Evolutionary conservation across 2,888 invertebrate species (phyloP), one percentile per base, ranked within the genome.

Genomic region (Scaptomyza cyrtandrae): DNA sequence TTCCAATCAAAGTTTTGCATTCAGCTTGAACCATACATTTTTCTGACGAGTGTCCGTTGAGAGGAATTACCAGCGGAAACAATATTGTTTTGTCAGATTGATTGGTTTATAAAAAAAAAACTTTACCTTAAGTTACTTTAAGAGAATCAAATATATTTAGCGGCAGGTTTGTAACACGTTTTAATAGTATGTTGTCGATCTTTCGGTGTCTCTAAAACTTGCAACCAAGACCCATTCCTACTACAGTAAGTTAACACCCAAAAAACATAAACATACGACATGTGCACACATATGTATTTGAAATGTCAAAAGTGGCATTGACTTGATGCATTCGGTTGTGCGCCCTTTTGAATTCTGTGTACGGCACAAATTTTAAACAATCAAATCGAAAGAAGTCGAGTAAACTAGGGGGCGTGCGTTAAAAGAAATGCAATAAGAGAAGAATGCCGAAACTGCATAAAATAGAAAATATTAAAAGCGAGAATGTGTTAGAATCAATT

Each of bases 301-400:
- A 63, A 68, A 78, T 86, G 85, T 80, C 78, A 71, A 78, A 74
- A 84, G 81, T 86, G 81, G 68, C 53, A 79, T 52, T 72, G 80
- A 80, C 86, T 79, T 71, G 86, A 27, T 49, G 50, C 86, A 85
- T 85, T 79, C 72, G 86, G 44, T 9, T n/a, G 19, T 14, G n/a
- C 11, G 29, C 60, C 61, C 69, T 67, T 48, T 39, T 24, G 16
- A 13, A 13, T 41, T 58, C 45, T 33, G 35, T 39, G 16, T 19
- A 7, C 2, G 50, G 46, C 43, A 65, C 60, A 65, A 65, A 72
- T 76, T 66, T 59, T 77, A 43, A 65, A 66, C 43, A 50, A 54
- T 35, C 43, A 62, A 48, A 41, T 67, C 39, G n/a, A 24, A 61
- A 29, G 35, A 35, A 10, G 45, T 39, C 13, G 46, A 24, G 3